Evolutionary conservation across 53 echinoderm and acorn worm species (phyloP), one percentile per base, ranked within the genome.

Genomic region (Henricia sp.): DNA sequence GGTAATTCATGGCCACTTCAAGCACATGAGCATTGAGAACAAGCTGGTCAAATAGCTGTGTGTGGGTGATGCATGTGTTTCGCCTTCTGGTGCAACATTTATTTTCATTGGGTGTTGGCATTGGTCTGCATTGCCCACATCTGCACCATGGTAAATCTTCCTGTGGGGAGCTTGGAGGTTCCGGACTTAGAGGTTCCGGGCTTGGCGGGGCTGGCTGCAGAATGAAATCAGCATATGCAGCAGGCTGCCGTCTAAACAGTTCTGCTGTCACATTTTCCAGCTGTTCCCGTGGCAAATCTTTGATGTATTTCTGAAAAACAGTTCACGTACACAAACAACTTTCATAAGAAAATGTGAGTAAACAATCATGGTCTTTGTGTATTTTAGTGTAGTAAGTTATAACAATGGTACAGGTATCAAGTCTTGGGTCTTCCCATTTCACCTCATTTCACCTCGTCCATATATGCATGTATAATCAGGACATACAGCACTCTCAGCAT

Each of bases 1-100:
- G n/a, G n/a, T n/a, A n/a, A 37, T 70, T 46, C 88, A 82, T 88
- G 25, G 82, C 82, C 4, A 82, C 67, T 24, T 82, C 82, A 24
- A 88, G 70, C 37, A 82, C 71, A 40, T 70, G 57, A 37, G 59
- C 57, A 42, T 88, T 80, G 1, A 88, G n/a, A n/a, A n/a, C n/a
- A n/a, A n/a, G n/a, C n/a, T n/a, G n/a, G n/a, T n/a, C n/a, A n/a
- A n/a, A n/a, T n/a, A n/a, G n/a, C n/a, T n/a, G n/a, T n/a, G n/a
- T n/a, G n/a, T n/a, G n/a, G n/a, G n/a, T n/a, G n/a, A 48, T n/a
- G 39, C 69, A 34, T 6, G 59, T 41, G 34, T 42, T 40, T 14
- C 41, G 27, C 37, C 69, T 74, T 32, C 64, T 14, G 13, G 67
- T 51, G 34, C 57, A 54, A 2, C 63, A 63, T 1, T 63, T 63